Evolutionary conservation across 1,140 invertebrate genomes (phyloP), one percentile per base, ranked within the genome.

Genomic region (Eueides isabella): DNA sequence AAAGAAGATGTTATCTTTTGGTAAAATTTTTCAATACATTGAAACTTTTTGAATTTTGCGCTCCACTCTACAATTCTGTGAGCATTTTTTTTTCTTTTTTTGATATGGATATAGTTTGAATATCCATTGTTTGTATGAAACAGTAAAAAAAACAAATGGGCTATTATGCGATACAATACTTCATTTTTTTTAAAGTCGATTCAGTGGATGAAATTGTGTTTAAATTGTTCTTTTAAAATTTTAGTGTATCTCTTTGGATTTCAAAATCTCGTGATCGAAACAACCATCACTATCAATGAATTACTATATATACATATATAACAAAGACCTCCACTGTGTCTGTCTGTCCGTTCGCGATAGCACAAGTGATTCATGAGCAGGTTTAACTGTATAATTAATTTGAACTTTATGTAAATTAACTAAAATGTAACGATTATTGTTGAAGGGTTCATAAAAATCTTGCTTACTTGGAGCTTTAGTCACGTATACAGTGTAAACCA

Each of bases 111-210:
- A 23, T 55, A 26, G 48, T 26, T 26, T 55, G 23, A 55, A 55
- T 26, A 55, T 1, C 48, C 48, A 55, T 55, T 55, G 48, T 55
- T 26, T 55, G 48, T 55, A 55, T 55, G 41, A 19, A 44, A 44
- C 41, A 44, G 41, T 44, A 19, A 26, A n/a, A 55, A 26, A 26
- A 23, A 26, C 48, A 55, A 19, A 26, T 55, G 7, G 9, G 7
- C 48, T 26, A 55, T 55, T 55, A 23, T 26, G 7, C 19, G 9
- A 26, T 55, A 26, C 2, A 11, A 26, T 23, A 55, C 19, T 26
- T 23, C 3, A 9, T 26, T 55, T 55, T 55, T 48, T 55, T 55
- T 5, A 19, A 55, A 55, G 19, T 55, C 48, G 48, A 11, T 55
- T 55, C 6, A 55, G 23, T 26, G 48, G 26, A 26, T 23, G 48